Base-by-base conservation (phyloP, 1,140 invertebrate genomes). In the Drepana arcuata region DNA sequence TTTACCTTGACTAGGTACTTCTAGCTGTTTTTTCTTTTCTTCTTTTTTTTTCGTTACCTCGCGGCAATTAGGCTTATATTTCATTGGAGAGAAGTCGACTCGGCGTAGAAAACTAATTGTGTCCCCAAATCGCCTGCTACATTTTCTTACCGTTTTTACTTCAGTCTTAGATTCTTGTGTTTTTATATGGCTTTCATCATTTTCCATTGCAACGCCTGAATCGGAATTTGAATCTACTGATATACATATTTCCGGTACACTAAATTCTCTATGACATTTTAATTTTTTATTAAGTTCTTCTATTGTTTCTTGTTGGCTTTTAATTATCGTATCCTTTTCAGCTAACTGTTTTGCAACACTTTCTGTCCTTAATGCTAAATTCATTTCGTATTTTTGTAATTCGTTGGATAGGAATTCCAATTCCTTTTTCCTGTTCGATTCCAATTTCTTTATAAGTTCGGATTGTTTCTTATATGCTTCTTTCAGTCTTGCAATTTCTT, bases 61-160 rank as follows among this genome's bases (percentile, higher is more conserved):
- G 2, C 63, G 34, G 42, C 64, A 70, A 26, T 52, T 51, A 7
- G 73, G 70, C 34, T 81, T 81, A 35, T 79, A 79, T 54, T 81
- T 81, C 59, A 78, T 81, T n/a, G 74, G 74, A n/a, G 77, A 81
- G 38, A 81, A 81, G 48, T 81, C 77, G 7, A 81, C 74, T 45
- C 74, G 46, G n/a, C 73, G 54, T 12, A 81, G 46, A 40, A 77
- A 79, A 41, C 67, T 74, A 9, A 81, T 81, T 0, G 74, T 66
- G 33, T 81, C 77, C 7, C 68, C 70, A 36, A 81, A 79, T 16
- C 62, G 57, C 47, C 70, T 62, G 33, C 72, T 77, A 32, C 58
- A 70, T 60, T 81, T 81, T 40, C 70, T 58, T n/a, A 48, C 50
- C 1, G 68, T 29, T 64, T 79, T 81, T 1, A 50, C 35, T 44